Evolutionary conservation across 2,888 invertebrate species (phyloP).

Genomic region (Drosophila testacea): DNA sequence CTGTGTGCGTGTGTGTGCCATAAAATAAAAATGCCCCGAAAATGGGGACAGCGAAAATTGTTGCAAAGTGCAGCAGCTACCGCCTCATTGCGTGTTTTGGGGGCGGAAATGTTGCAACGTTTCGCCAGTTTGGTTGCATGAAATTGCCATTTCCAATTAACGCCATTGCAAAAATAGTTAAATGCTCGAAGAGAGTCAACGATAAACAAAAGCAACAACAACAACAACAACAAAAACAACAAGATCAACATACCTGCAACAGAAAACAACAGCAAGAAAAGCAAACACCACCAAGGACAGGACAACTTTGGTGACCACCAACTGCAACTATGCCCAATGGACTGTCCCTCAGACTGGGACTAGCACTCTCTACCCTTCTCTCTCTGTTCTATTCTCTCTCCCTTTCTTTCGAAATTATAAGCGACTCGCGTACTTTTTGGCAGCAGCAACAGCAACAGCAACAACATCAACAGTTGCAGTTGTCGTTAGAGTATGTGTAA

Average conservation of each 20-base stretch:
- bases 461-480: constrained; percentile 25
- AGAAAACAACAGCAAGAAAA: constrained; percentile 49
- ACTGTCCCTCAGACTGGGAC: constrained; percentile 3
- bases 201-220: constrained; percentile 20
- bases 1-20: constrained; percentile 42
- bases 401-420: background rate
- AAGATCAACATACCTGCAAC: constrained; percentile 34
- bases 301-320: constrained; percentile 22
- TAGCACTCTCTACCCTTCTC: background rate
- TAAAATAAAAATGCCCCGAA: constrained; percentile 67
- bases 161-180: constrained; percentile 81
- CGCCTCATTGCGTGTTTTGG: constrained; percentile 11
- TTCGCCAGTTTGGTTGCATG: constrained; percentile 58
- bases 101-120: constrained; percentile 42
- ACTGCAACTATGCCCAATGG: constrained; percentile 33
- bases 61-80: constrained; percentile 42
- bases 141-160: constrained; percentile 83
- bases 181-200: constrained; percentile 58
- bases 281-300: constrained; percentile 47
- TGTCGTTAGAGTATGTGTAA: constrained; percentile 70
- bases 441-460: constrained; percentile 11
- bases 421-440: constrained; percentile 47
- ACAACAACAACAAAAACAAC: constrained; percentile 13
- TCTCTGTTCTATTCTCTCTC: constrained; percentile 3
- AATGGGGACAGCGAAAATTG: constrained; percentile 42